Conservation (phyloP, 2,888 invertebrate species). For the Auanema sp. region DNA sequence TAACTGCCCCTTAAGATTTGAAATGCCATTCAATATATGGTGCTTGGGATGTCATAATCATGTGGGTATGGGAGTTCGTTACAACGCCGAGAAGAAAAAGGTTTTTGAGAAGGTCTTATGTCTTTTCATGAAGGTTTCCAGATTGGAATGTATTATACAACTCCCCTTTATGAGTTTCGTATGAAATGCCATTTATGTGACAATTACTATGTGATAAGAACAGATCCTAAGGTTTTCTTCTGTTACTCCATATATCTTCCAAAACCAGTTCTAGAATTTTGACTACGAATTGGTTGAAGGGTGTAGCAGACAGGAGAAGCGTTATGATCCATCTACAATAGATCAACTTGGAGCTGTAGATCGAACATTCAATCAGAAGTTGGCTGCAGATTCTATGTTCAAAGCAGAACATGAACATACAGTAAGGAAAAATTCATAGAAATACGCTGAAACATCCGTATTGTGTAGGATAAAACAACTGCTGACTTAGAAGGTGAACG, state of each 20-base stretch:
- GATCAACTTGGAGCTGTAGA: constrained; percentile 68
- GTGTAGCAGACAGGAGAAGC: constrained; percentile 90
- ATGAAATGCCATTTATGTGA: constrained; percentile 99
- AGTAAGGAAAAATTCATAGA: constrained; percentile 66
- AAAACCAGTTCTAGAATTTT: constrained; percentile 75
- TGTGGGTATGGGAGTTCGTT: constrained; percentile 98
- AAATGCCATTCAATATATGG: constrained; percentile 99
- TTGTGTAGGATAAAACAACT: constrained; percentile 52
- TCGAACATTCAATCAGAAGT: constrained; percentile 82
- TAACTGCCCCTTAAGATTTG: constrained; percentile 72
- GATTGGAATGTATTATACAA: constrained; percentile 94
- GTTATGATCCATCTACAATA: constrained; percentile 95
- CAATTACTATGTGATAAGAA: constrained; percentile 95
- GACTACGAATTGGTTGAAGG: constrained; percentile 94
- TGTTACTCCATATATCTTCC: neutral
- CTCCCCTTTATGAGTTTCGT: constrained; percentile 93
- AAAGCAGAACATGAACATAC: constrained; percentile 85
- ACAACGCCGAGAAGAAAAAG: constrained; percentile 75
- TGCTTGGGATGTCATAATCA: constrained; percentile 97
- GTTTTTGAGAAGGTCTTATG: constrained; percentile 20
- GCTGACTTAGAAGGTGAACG: constrained; percentile 89
- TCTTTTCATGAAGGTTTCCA: constrained; percentile 9
- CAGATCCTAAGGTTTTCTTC: constrained; percentile 83
- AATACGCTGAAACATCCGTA: constrained; percentile 2
- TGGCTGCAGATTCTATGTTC: constrained; percentile 97